Conservation (phyloP, 2,797 vertebrate genomes). For the Moxostoma hubbsi region DNA sequence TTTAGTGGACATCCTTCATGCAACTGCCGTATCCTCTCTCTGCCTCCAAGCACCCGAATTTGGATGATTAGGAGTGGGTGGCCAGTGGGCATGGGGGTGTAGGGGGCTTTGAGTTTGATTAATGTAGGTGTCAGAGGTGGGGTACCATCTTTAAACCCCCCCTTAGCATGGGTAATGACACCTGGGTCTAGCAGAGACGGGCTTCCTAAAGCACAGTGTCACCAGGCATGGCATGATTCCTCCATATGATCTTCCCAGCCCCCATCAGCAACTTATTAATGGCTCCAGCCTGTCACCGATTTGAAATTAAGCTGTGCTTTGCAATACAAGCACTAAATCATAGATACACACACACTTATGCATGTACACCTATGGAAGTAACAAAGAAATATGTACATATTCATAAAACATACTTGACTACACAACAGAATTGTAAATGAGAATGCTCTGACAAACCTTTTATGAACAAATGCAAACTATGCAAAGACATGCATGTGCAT, state of each 20-base stretch:
- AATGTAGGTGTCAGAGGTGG: slow-evolving; percentile 82
- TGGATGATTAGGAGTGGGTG: slow-evolving; percentile 73
- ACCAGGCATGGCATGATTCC: slow-evolving; percentile 78
- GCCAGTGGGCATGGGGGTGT: slow-evolving; percentile 53
- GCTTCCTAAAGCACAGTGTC: slow-evolving; percentile 75
- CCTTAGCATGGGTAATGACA: slow-evolving; percentile 79
- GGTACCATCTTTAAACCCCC: slow-evolving; percentile 61
- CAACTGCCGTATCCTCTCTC: slow-evolving; percentile 69
- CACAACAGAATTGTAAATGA: slow-evolving; percentile 7
- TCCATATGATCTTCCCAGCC: slow-evolving; percentile 81
- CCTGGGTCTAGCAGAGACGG: slow-evolving; percentile 73
- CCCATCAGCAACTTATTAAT: slow-evolving; percentile 87
- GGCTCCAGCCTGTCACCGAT: slow-evolving; percentile 82
- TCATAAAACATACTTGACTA: not conserved
- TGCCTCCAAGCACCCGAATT: slow-evolving; percentile 69
- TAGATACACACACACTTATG: slow-evolving; percentile 48
- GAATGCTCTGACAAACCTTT: slow-evolving; percentile 4
- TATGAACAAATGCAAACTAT: slow-evolving; percentile 15
- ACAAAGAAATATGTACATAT: slow-evolving; percentile 43
- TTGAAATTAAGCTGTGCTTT: slow-evolving; percentile 81
- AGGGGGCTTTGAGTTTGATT: slow-evolving; percentile 75
- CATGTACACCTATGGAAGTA: slow-evolving; percentile 53
- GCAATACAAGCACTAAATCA: slow-evolving; percentile 46
- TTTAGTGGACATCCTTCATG: slow-evolving; percentile 80
- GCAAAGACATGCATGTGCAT: not conserved